Conservation (phyloP, 92 coral and sea anemone species). For the Umimayanthus kanabou region DNA sequence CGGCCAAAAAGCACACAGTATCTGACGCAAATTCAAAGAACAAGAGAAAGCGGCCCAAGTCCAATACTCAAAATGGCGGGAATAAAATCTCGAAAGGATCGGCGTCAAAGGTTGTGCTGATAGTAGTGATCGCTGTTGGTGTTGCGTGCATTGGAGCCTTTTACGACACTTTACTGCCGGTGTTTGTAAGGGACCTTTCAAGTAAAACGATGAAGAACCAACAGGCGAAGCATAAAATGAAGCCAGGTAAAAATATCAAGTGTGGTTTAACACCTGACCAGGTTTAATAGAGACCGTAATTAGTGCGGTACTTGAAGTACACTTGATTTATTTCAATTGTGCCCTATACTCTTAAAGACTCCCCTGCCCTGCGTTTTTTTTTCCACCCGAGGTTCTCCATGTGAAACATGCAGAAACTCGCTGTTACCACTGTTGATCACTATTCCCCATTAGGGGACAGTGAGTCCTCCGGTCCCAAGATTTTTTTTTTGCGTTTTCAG, state of each 20-base stretch:
- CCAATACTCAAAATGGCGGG: constrained; percentile 18
- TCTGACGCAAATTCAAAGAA: constrained; percentile 9
- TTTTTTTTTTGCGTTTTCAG: no score
- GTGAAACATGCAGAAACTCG: no score
- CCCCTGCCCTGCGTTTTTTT: no score
- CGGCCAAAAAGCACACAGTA: background rate
- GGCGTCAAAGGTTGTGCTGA: background rate
- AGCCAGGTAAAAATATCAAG: background rate
- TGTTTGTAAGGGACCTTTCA: background rate
- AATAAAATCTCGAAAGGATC: background rate
- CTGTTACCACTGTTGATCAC: no score
- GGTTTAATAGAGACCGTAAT: no score
- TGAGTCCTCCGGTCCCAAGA: no score
- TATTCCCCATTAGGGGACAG: no score
- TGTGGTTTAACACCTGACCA: no score
- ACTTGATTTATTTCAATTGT: no score
- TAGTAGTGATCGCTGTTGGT: background rate
- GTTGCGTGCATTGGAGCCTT: background rate
- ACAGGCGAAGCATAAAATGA: background rate
- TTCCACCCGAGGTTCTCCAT: no score
- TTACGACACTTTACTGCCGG: background rate
- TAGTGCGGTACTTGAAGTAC: no score
- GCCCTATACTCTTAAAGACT: no score
- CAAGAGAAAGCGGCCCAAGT: background rate
- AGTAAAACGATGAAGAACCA: background rate